Evolutionary conservation across 2,888 invertebrate genomes (phyloP).

Genomic region (Synanthedon myopaeformis): DNA sequence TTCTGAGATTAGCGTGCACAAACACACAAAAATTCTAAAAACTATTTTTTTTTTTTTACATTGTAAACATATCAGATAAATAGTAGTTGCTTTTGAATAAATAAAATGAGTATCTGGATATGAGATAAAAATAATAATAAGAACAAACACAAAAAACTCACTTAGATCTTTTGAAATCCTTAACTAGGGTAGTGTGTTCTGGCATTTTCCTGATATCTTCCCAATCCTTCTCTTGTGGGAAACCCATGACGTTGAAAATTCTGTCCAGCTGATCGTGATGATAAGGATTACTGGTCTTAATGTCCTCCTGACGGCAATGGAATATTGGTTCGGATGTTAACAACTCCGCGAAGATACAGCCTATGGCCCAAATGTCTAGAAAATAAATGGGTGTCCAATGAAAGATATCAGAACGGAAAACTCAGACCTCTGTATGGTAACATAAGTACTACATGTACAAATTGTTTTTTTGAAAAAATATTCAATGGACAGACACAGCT

Average conservation of each 20-base stretch:
- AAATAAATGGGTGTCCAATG: slow-evolving; percentile 6
- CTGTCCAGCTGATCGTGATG: slow-evolving; percentile 98
- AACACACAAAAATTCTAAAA: too few relatives aligned
- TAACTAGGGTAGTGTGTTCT: slow-evolving; percentile 93
- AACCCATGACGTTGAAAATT: slow-evolving; percentile 99
- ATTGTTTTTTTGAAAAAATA: too few relatives aligned
- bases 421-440: neutral
- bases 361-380: slow-evolving; percentile 98
- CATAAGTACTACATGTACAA: too few relatives aligned
- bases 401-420: neutral
- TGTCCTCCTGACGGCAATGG: slow-evolving; percentile 99
- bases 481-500: too few relatives aligned
- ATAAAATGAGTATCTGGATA: too few relatives aligned
- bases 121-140: neutral
- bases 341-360: slow-evolving; percentile 99
- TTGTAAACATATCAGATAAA: too few relatives aligned
- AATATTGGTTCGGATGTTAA: slow-evolving; percentile 99
- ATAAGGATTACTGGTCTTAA: slow-evolving; percentile 99
- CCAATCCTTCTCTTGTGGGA: slow-evolving; percentile 97
- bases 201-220: slow-evolving; percentile 99
- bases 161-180: slow-evolving; percentile 96
- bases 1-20: too few relatives aligned
- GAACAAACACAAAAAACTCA: slow-evolving; percentile 44
- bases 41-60: too few relatives aligned
- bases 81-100: too few relatives aligned